A percentile compares a stretch with the other conserved stretches of the same genome.
These are phyloP conservation scores for Zhuqinia jingwanae DNA, from an alignment of 2,888 invertebrate genomes.

Conservation along the genomic window DNA sequence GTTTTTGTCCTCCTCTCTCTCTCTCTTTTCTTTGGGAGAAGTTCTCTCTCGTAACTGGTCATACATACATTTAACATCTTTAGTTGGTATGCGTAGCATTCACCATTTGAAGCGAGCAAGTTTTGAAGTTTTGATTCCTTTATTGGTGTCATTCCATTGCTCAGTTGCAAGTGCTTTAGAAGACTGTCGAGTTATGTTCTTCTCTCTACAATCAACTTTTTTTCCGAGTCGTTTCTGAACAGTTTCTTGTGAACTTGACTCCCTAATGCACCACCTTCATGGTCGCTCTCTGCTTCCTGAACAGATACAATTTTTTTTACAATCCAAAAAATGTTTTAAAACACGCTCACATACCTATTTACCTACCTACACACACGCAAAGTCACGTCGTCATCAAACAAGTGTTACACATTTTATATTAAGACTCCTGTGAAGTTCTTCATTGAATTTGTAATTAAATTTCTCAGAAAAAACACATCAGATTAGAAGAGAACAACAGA, in stretches of 20 bases:
- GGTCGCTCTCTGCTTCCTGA: slow-evolving; percentile 27
- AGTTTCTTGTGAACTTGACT: slow-evolving; percentile 40
- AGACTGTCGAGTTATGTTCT: background rate
- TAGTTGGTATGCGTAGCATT: slow-evolving; percentile 48
- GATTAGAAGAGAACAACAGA: background rate
- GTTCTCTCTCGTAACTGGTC: background rate
- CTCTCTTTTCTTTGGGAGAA: too few relatives aligned
- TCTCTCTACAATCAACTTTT: slow-evolving; percentile 17
- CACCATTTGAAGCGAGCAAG: slow-evolving; percentile 54
- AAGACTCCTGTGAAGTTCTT: slow-evolving; percentile 45
- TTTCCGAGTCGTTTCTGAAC: background rate
- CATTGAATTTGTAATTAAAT: slow-evolving; percentile 60
- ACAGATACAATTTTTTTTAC: background rate
- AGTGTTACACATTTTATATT: slow-evolving; percentile 28
- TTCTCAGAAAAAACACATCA: slow-evolving; percentile 24
- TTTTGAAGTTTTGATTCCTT: slow-evolving; percentile 65
- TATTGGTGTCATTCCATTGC: slow-evolving; percentile 64
- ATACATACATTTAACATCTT: background rate
- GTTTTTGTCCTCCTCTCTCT: background rate
- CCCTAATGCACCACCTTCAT: slow-evolving; percentile 6
- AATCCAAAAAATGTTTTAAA: background rate
- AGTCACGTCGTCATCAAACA: slow-evolving; percentile 53
- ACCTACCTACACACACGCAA: background rate
- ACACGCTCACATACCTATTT: background rate
- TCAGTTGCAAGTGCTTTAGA: slow-evolving; percentile 17